These are phyloP conservation scores for Hystrix brachyura DNA, from an alignment of 2,113 vertebrate species.

Conservation along the genomic window DNA sequence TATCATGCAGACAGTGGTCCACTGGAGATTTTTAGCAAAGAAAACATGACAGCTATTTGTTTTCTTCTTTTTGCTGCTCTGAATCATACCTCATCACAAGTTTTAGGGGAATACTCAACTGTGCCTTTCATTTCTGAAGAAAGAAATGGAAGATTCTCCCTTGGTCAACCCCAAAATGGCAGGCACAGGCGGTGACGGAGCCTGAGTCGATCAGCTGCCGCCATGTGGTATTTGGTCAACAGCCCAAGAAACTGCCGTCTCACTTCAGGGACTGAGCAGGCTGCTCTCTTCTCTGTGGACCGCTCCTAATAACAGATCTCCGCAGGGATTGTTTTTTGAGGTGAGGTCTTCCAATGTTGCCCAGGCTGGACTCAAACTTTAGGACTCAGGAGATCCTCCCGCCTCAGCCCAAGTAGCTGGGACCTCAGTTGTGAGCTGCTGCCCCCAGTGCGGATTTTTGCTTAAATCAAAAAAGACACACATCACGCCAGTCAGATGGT, in stretches of 20 bases:
- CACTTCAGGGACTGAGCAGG: neutral
- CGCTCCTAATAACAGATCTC: neutral
- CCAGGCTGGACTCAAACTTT: neutral
- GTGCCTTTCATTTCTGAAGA: neutral
- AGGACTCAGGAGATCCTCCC: neutral
- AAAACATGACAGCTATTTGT: neutral
- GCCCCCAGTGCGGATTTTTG: neutral
- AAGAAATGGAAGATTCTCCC: neutral
- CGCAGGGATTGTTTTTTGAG: neutral
- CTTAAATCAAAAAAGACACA: neutral
- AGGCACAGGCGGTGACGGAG: neutral
- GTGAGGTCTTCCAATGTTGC: neutral
- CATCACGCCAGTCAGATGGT: neutral
- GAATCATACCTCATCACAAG: neutral
- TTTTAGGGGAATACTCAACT: neutral
- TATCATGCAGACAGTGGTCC: neutral
- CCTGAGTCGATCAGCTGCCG: neutral
- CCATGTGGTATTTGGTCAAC: neutral
- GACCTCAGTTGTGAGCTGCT: neutral
- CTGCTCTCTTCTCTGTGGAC: neutral
- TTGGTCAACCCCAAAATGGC: neutral
- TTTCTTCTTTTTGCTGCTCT: neutral
- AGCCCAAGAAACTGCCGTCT: neutral
- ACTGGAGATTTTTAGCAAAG: neutral
- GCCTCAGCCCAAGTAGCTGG: neutral